These are phyloP conservation scores for Seriola dumerili DNA, from an alignment of 2,113 vertebrate species.

Conservation along the genomic window DNA sequence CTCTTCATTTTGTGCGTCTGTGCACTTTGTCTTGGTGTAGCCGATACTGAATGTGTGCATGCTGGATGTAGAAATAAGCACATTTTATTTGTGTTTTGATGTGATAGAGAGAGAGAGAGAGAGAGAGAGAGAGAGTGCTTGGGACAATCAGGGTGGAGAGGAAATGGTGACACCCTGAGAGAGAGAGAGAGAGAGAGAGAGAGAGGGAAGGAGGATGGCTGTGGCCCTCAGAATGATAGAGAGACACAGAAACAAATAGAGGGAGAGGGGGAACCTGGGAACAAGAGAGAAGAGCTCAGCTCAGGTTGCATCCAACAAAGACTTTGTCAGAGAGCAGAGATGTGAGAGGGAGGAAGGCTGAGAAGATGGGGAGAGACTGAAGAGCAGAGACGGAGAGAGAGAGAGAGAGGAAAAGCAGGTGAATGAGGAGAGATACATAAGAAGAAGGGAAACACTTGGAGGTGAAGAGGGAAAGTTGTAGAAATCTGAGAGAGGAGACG, in stretches of 20 bases:
- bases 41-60: neutral
- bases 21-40: no score
- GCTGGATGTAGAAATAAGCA: neutral
- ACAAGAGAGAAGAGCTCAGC: slow-evolving; percentile 65
- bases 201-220: slow-evolving; percentile 46
- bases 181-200: slow-evolving; percentile 44
- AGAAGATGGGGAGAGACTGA: slow-evolving; percentile 49
- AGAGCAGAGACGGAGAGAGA: slow-evolving; percentile 13
- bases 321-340: slow-evolving; percentile 57
- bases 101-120: slow-evolving; percentile 17
- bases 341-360: slow-evolving; percentile 29
- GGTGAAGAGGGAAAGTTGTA: slow-evolving; percentile 37
- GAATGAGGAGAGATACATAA: slow-evolving; percentile 20
- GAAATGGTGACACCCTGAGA: slow-evolving; percentile 81
- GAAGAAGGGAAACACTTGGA: neutral
- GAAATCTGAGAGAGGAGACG: slow-evolving; percentile 31
- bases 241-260: slow-evolving; percentile 57
- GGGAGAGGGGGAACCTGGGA: slow-evolving; percentile 76
- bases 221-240: slow-evolving; percentile 63
- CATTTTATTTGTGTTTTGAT: slow-evolving; percentile 41
- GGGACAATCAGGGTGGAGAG: slow-evolving; percentile 74
- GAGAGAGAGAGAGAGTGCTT: slow-evolving; percentile 8
- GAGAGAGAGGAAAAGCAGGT: slow-evolving; percentile 33
- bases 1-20: neutral
- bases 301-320: slow-evolving; percentile 82